Evolutionary conservation across 2,797 vertebrate species (phyloP).

Genomic region (Characodon lateralis): DNA sequence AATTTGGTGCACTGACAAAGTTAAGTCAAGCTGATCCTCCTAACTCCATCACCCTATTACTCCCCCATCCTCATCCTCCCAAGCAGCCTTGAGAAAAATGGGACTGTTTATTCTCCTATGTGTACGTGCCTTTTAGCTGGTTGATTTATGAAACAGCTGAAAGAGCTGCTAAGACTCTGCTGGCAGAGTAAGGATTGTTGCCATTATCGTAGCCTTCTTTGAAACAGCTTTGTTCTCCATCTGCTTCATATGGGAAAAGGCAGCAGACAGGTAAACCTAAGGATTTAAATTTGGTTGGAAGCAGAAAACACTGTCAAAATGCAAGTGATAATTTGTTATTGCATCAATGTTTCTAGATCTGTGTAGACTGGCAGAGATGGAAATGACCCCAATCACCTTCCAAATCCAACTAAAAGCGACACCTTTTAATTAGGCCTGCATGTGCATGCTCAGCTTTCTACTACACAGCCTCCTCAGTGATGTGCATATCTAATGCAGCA

Average conservation of each 20-base stretch:
- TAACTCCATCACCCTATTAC: conserved; percentile 43
- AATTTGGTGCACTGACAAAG: conserved; percentile 43
- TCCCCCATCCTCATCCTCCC: conserved; percentile 27
- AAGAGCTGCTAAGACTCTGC: conserved; percentile 49
- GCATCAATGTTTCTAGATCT: neutral
- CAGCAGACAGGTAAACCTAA: conserved; percentile 24
- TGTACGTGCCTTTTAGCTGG: conserved; percentile 46
- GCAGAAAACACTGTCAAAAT: conserved; percentile 12
- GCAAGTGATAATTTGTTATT: conserved; percentile 8
- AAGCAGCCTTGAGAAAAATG: conserved; percentile 30
- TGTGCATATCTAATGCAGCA: neutral
- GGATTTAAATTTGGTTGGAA: conserved; percentile 33
- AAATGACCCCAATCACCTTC: neutral
- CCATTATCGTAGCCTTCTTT: conserved; percentile 35
- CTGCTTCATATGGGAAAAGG: conserved; percentile 35
- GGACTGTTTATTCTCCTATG: conserved; percentile 44
- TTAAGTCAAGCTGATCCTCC: conserved; percentile 46
- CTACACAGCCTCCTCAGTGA: neutral
- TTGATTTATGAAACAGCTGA: conserved; percentile 50
- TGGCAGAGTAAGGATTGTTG: conserved; percentile 35
- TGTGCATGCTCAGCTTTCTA: neutral
- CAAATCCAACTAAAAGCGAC: neutral
- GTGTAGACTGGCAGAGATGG: neutral
- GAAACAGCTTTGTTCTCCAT: conserved; percentile 29
- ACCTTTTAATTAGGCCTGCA: neutral